These are phyloP conservation scores for Saccostrea cuccullata DNA, from an alignment of 1,140 invertebrate species.

Conservation along the genomic window DNA sequence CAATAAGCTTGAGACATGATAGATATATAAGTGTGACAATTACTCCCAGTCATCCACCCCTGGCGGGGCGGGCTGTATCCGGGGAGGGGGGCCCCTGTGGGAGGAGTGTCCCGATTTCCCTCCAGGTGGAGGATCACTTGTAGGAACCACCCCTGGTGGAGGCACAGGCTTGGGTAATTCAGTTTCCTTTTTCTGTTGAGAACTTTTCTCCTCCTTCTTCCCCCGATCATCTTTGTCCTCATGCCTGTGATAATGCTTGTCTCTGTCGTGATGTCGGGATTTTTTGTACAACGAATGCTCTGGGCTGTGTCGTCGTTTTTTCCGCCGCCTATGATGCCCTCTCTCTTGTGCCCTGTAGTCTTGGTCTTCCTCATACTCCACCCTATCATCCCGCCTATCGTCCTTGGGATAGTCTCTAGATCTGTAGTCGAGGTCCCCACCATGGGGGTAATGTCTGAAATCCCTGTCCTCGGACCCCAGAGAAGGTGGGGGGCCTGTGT, in stretches of 20 bases:
- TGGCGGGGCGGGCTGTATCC: constrained; percentile 50
- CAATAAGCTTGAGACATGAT: background rate
- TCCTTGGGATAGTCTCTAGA: background rate
- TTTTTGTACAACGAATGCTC: constrained; percentile 27
- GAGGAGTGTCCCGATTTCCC: background rate
- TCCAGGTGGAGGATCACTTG: constrained; percentile 1
- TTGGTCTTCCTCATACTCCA: constrained; percentile 27
- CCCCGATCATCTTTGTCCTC: background rate
- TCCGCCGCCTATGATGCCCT: background rate
- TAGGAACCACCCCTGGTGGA: constrained; percentile 29
- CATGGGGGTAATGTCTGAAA: background rate
- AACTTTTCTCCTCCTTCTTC: background rate
- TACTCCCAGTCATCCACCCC: constrained; percentile 56
- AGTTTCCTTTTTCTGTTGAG: background rate
- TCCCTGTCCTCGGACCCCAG: constrained; percentile 4
- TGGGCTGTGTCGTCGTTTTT: background rate
- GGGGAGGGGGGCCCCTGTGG: background rate
- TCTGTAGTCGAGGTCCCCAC: constrained; percentile 20
- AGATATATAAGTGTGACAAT: background rate
- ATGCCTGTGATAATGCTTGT: background rate
- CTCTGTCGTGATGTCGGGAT: background rate
- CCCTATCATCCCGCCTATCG: background rate
- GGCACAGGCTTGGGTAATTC: constrained; percentile 46
- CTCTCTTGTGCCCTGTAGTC: constrained; percentile 24
- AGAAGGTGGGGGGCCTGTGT: background rate